These are phyloP conservation scores for Clitarchus hookeri DNA, from an alignment of 2,888 invertebrate species.

Conservation along the genomic window DNA sequence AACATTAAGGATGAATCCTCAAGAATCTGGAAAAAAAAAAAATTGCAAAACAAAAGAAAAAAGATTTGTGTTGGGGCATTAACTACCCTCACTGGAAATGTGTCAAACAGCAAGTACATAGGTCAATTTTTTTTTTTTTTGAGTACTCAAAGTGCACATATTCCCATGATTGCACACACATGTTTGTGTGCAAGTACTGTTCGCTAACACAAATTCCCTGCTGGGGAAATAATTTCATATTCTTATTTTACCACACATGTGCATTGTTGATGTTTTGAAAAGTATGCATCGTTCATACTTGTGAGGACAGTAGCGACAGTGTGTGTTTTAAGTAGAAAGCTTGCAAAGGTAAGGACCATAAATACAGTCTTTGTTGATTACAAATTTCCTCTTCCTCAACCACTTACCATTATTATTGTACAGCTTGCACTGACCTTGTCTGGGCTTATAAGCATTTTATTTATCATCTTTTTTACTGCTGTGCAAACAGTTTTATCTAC, in stretches of 20 bases:
- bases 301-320: not conserved
- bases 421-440: not conserved
- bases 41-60: too few species aligned
- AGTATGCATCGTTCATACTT: not conserved
- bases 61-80: too few species aligned
- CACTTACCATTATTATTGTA: not conserved
- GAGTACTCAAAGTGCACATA: not conserved
- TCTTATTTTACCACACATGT: not conserved
- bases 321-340: not conserved
- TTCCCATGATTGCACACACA: not conserved
- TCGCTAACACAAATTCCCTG: not conserved
- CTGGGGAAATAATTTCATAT: not conserved
- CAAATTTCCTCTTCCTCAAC: not conserved
- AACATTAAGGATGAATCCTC: too few species aligned
- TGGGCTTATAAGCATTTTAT: not conserved
- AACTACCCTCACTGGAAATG: too few species aligned
- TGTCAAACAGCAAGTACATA: too few species aligned
- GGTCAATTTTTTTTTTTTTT: too few species aligned
- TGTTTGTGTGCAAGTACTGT: not conserved
- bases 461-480: slow-evolving; percentile 8
- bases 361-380: not conserved
- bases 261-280: not conserved
- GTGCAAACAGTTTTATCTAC: slow-evolving; percentile 14
- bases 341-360: not conserved
- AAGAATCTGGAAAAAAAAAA: too few species aligned